Percentiles rank a stretch among this genome's conserved stretches.
phyloP scores from a whole-genome alignment of 2,113 vertebrate genomes.

The Saguinus imperator region DNA sequence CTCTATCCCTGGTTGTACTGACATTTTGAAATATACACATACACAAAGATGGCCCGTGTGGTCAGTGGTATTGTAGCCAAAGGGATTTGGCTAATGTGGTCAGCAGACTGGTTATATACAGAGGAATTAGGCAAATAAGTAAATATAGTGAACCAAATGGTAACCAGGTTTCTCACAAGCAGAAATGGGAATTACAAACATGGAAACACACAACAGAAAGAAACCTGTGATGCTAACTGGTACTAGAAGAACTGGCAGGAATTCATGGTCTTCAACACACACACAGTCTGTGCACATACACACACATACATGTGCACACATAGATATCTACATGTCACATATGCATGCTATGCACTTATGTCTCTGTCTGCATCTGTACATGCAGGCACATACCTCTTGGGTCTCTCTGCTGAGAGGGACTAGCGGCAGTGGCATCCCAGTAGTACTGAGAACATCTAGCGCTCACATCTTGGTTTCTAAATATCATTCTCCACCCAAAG shows the following conservation, averaged over 20 bases:
- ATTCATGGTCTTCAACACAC: too few species aligned
- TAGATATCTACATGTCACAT: neutral
- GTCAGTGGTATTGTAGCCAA: neutral
- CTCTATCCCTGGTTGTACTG: neutral
- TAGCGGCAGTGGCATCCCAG: neutral
- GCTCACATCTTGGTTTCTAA: neutral
- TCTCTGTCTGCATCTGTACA: neutral
- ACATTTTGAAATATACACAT: too few species aligned
- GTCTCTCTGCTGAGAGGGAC: neutral
- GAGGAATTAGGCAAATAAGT: neutral
- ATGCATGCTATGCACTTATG: too few species aligned
- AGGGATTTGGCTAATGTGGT: neutral
- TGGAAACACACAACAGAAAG: too few species aligned
- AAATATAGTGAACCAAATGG: fast-evolving
- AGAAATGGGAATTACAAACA: neutral
- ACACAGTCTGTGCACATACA: neutral
- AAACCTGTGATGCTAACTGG: neutral
- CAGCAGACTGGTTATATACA: fast-evolving
- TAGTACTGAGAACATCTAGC: neutral
- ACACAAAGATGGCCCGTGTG: fast-evolving
- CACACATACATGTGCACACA: neutral
- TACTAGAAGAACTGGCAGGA: neutral
- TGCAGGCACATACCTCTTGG: neutral
- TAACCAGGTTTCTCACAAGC: neutral
- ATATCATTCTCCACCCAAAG: neutral